Evolutionary conservation across 1,140 invertebrate genomes (phyloP).

Genomic region (Plodia interpunctella): DNA sequence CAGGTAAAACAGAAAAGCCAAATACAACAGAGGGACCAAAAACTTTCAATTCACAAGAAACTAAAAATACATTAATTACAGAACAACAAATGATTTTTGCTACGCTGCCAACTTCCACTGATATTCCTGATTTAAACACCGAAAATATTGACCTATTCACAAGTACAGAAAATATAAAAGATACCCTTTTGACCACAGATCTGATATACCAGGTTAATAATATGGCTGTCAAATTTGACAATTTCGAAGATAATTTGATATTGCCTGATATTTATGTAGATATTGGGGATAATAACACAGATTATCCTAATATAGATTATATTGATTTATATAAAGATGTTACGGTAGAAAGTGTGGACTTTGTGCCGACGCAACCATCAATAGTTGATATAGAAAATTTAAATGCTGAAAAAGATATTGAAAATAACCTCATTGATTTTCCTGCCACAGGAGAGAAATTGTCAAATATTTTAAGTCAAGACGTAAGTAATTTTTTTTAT

Average conservation of each 20-base stretch:
- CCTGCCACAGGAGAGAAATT: neutral
- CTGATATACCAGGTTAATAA: constrained; percentile 1
- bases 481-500: neutral
- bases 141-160: neutral
- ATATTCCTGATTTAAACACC: neutral
- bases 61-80: neutral
- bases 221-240: neutral
- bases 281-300: constrained; percentile 46
- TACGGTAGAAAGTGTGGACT: constrained; percentile 47
- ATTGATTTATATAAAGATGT: constrained; percentile 65
- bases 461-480: neutral
- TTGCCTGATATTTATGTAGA: constrained; percentile 28
- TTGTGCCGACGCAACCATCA: constrained; percentile 27
- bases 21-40: too few species aligned
- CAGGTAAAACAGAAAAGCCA: too few species aligned
- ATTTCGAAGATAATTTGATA: constrained; percentile 9
- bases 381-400: constrained; percentile 6
- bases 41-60: neutral
- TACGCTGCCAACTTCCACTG: neutral
- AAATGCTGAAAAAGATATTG: constrained; percentile 12
- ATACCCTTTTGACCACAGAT: neutral
- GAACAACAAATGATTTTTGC: neutral
- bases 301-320: constrained; percentile 61
- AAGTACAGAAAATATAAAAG: neutral
- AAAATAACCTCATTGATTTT: constrained; percentile 13